phyloP scores from a whole-genome alignment of 2,797 vertebrate species.

The Platalea minor region DNA sequence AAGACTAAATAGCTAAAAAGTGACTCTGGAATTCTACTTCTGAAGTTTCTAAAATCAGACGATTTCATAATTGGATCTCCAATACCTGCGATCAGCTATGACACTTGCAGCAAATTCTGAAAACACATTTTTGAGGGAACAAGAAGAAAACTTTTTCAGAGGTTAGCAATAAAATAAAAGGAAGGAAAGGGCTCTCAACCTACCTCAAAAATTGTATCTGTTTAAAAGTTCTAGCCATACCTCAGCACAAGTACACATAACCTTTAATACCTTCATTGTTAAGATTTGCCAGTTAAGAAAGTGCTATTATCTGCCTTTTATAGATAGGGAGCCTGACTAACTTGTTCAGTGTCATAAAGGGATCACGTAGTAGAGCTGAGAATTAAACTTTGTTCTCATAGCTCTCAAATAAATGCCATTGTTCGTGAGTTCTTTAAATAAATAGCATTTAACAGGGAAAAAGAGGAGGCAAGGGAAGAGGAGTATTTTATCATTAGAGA shows the following conservation, averaged over 20 bases:
- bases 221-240: conserved; percentile 29
- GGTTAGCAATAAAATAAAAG: conserved; percentile 15
- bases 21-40: neutral
- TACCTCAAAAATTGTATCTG: conserved; percentile 24
- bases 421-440: neutral
- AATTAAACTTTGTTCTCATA: conserved; percentile 36
- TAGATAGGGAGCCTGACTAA: neutral
- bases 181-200: neutral
- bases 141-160: neutral
- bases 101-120: neutral
- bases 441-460: conserved; percentile 27
- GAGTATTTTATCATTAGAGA: neutral
- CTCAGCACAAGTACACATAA: conserved; percentile 23
- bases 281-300: conserved; percentile 14
- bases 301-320: conserved; percentile 20
- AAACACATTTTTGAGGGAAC: neutral
- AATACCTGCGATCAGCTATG: neutral
- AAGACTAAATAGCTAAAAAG: neutral
- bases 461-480: neutral
- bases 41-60: neutral
- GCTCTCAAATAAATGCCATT: conserved; percentile 9
- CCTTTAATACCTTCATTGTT: conserved; percentile 32
- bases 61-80: neutral
- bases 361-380: neutral
- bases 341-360: conserved; percentile 43